phyloP scores from a whole-genome alignment of 1,140 invertebrate genomes.

The Hyphantria cunea region DNA sequence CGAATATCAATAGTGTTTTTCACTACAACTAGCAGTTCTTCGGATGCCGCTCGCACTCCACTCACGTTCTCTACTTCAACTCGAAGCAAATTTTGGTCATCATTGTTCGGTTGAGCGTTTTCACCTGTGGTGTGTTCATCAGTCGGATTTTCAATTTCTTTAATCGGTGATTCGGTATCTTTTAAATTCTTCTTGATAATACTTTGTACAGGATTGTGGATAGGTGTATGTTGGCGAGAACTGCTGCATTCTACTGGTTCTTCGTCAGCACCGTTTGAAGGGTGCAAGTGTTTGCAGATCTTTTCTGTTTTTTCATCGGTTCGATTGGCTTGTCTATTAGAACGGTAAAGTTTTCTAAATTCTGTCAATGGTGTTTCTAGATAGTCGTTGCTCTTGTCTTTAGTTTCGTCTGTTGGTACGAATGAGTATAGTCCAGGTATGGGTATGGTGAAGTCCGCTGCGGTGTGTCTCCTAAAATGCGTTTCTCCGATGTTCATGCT shows the following conservation, averaged over 20 bases:
- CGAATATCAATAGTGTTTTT: slow-evolving; percentile 41
- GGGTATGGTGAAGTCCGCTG: slow-evolving; percentile 39
- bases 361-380: slow-evolving; percentile 62
- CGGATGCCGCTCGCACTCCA: slow-evolving; percentile 31
- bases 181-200: too few relatives aligned
- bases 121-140: neutral
- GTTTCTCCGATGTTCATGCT: slow-evolving; percentile 40
- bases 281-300: too few relatives aligned
- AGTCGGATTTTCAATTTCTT: slow-evolving; percentile 45
- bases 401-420: slow-evolving; percentile 24
- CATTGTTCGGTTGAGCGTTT: neutral
- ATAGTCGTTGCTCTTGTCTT: slow-evolving; percentile 41
- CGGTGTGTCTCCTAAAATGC: slow-evolving; percentile 46
- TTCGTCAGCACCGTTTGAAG: too few relatives aligned
- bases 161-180: slow-evolving; percentile 14
- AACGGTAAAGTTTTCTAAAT: slow-evolving; percentile 65
- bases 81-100: slow-evolving; percentile 36
- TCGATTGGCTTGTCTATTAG: neutral
- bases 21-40: slow-evolving; percentile 45
- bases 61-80: slow-evolving; percentile 53
- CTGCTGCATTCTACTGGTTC: too few relatives aligned
- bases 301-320: slow-evolving; percentile 15
- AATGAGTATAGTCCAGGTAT: slow-evolving; percentile 40
- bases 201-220: too few relatives aligned
- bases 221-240: too few relatives aligned